phyloP scores from a whole-genome alignment of 92 coral and sea anemone genomes.

The Phenganax marumi region DNA sequence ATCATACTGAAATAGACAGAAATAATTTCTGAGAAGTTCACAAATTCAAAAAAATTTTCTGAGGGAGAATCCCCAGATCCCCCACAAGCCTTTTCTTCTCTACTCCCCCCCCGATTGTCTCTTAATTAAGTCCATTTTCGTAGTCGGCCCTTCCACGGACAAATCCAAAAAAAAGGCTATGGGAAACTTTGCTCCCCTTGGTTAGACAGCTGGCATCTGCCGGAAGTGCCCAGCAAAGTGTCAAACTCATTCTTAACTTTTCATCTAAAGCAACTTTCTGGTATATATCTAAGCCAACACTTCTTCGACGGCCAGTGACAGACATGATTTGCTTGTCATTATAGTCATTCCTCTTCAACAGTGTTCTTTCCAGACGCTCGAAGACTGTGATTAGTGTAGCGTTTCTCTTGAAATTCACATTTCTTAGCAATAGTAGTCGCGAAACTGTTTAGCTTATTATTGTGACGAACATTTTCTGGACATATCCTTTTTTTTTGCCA shows the following conservation, averaged over 20 bases:
- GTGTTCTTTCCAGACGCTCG: not conserved
- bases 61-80: no score
- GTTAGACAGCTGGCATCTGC: conserved; percentile 10
- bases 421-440: not conserved
- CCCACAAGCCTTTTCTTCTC: no score
- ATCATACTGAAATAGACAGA: no score
- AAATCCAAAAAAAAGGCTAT: no score
- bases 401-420: not conserved
- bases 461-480: not conserved
- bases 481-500: no score
- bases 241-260: not conserved
- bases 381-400: conserved; percentile 16
- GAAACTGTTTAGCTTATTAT: not conserved
- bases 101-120: no score
- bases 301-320: not conserved
- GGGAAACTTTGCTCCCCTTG: not conserved
- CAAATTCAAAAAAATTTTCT: no score
- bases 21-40: no score
- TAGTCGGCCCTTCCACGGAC: no score
- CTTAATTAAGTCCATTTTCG: no score
- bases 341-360: not conserved
- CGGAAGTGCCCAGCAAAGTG: conserved; percentile 4
- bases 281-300: not conserved
- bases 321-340: conserved; percentile 17
- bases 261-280: conserved; percentile 2